phyloP scores from a whole-genome alignment of 1,140 invertebrate species.

The Phocides pigmalion region DNA sequence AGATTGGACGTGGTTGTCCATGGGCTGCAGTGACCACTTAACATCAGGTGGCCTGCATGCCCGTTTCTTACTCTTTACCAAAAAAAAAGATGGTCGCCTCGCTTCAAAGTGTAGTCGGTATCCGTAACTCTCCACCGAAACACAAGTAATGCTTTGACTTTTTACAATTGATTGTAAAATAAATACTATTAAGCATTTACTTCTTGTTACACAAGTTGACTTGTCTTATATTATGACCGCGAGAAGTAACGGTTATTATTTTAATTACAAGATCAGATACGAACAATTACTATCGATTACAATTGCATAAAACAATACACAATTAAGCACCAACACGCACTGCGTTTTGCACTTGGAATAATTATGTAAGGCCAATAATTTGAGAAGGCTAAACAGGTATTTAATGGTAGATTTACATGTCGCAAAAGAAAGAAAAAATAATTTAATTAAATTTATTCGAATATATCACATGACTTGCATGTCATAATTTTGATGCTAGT shows the following conservation, averaged over 20 bases:
- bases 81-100: no score
- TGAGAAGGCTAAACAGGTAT: conserved; percentile 25
- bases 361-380: conserved; percentile 31
- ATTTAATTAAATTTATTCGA: no score
- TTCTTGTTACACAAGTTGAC: neutral
- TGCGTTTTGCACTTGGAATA: conserved; percentile 15
- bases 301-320: conserved; percentile 24
- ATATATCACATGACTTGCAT: no score
- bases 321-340: conserved; percentile 8
- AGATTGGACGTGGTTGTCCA: no score
- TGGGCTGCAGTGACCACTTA: no score
- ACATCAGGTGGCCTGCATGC: no score
- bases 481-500: no score
- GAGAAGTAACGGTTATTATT: neutral
- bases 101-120: no score
- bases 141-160: no score
- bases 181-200: neutral
- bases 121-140: no score
- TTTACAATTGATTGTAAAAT: neutral
- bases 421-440: no score
- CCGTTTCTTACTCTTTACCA: no score
- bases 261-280: conserved; percentile 7
- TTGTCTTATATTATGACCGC: neutral
- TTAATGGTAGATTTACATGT: conserved; percentile 14
- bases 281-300: conserved; percentile 4